Evolutionary conservation across 2,797 vertebrate genomes (phyloP).

Genomic region (Tangara arthus): DNA sequence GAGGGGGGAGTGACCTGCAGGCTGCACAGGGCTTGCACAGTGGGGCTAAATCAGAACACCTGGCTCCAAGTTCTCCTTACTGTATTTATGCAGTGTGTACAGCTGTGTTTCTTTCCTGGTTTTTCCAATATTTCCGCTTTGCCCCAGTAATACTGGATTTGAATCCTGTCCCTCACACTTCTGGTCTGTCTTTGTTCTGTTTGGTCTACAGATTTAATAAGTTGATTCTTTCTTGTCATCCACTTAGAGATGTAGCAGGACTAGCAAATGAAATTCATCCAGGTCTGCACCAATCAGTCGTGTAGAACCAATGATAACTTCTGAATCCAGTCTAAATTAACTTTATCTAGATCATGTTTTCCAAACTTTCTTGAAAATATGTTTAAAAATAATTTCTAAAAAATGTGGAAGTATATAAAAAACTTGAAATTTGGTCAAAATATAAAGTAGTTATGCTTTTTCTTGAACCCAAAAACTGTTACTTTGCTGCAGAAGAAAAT

Average conservation of each 20-base stretch:
- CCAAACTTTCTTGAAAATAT: background rate
- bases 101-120: background rate
- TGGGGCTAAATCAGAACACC: background rate
- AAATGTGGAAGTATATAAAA: background rate
- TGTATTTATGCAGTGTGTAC: background rate
- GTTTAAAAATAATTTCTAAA: background rate
- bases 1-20: fast-evolving
- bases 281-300: background rate
- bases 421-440: background rate
- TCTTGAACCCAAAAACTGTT: background rate
- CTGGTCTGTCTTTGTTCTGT: background rate
- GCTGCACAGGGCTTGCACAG: background rate
- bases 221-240: background rate
- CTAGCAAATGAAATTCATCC: background rate
- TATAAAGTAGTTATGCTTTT: background rate
- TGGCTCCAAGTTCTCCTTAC: background rate
- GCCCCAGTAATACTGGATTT: background rate
- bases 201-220: background rate
- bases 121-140: background rate
- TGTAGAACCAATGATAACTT: background rate
- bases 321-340: background rate
- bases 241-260: background rate
- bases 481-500: background rate
- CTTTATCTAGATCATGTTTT: background rate
- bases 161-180: background rate